phyloP scores from a whole-genome alignment of 2,113 vertebrate species.

The Amazona vittata region DNA sequence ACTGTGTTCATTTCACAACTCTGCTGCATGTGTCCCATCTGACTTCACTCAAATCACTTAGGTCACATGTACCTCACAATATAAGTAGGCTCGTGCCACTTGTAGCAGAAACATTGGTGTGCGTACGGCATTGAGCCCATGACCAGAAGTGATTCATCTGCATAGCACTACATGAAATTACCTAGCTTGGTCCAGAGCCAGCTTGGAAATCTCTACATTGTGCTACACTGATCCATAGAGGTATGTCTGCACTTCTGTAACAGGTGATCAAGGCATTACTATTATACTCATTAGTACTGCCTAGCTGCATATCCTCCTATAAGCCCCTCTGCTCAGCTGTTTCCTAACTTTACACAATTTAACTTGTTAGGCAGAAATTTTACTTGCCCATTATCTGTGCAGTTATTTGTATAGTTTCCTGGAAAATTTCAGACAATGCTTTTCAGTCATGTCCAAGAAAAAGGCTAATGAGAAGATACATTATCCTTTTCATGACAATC shows the following conservation, averaged over 20 bases:
- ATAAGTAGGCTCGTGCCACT: not conserved
- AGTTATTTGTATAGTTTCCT: slow-evolving; percentile 29
- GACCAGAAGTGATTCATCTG: not conserved
- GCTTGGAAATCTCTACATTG: not conserved
- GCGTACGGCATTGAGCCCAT: not conserved
- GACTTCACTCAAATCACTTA: fast-evolving
- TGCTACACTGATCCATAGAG: not conserved
- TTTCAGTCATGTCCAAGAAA: slow-evolving; percentile 26
- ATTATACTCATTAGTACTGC: not conserved
- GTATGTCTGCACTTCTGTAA: not conserved
- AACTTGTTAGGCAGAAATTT: slow-evolving; percentile 37
- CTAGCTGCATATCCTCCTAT: not conserved
- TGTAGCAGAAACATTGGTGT: fast-evolving
- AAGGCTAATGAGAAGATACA: slow-evolving; percentile 10
- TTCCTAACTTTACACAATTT: not conserved
- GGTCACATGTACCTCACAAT: fast-evolving
- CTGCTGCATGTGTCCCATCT: fast-evolving
- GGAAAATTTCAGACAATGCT: not conserved
- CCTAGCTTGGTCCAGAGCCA: not conserved
- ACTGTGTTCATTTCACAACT: not conserved
- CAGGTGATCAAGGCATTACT: not conserved
- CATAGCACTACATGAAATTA: not conserved
- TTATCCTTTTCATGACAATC: not conserved
- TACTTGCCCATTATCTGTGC: not conserved
- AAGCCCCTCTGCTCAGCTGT: not conserved